A percentile compares a stretch with the other conserved stretches of the same genome.
Evolutionary conservation across 1,140 invertebrate genomes (phyloP).

Genomic region (Calosoma granatense): DNA sequence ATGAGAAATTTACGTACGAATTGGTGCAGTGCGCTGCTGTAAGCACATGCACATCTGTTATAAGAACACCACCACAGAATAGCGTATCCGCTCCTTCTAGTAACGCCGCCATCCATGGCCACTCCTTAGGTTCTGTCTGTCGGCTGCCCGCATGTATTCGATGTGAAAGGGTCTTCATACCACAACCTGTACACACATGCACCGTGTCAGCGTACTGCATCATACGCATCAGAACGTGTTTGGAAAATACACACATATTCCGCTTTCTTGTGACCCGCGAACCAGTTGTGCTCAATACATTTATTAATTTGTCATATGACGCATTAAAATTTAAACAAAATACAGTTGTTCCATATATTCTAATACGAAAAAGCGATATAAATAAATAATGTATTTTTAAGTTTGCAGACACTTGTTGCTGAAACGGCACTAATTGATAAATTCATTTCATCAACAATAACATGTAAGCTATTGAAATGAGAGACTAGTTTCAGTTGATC

Average conservation of each 20-base stretch:
- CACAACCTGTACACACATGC: constrained; percentile 62
- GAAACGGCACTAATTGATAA: too few relatives aligned
- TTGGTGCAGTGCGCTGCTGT: constrained; percentile 67
- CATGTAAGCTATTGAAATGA: too few relatives aligned
- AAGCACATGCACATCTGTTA: constrained; percentile 66
- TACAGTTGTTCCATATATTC: too few relatives aligned
- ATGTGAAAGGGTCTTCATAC: constrained; percentile 46
- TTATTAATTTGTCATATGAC: too few relatives aligned
- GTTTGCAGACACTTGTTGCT: too few relatives aligned
- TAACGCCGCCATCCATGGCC: constrained; percentile 75
- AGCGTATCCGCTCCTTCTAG: constrained; percentile 37
- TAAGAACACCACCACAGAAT: constrained; percentile 68
- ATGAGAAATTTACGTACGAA: constrained; percentile 14
- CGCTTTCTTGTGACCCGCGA: not conserved
- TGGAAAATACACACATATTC: not conserved
- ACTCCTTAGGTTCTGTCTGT: constrained; percentile 50
- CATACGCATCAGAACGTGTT: not conserved
- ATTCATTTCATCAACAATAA: too few relatives aligned
- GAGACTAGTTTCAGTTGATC: too few relatives aligned
- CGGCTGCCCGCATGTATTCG: constrained; percentile 48
- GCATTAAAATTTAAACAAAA: too few relatives aligned
- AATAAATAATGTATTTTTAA: too few relatives aligned
- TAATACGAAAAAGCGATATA: too few relatives aligned
- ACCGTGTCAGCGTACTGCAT: constrained; percentile 26
- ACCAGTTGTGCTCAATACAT: too few relatives aligned